phyloP scores from a whole-genome alignment of 2,888 invertebrate genomes.

The Bellardia pandia region DNA sequence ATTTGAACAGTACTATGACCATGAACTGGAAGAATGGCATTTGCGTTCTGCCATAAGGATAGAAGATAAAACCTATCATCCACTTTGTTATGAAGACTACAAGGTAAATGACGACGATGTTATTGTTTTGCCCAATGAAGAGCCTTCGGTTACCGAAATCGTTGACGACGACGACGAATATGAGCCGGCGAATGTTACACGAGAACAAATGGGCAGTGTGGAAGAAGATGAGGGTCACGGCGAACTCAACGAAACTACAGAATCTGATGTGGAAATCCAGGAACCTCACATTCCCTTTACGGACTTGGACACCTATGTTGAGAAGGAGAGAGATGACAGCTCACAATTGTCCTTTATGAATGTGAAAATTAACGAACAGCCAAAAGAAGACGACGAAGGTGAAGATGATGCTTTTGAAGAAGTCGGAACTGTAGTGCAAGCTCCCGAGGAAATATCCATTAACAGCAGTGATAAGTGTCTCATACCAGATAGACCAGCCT shows the following conservation, averaged over 20 bases:
- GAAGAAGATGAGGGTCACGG: slow-evolving; percentile 60
- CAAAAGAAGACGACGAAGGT: slow-evolving; percentile 87
- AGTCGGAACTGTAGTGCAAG: slow-evolving; percentile 82
- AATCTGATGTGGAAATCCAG: slow-evolving; percentile 84
- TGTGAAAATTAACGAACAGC: slow-evolving; percentile 89
- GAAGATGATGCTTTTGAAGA: slow-evolving; percentile 84
- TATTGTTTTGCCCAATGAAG: slow-evolving; percentile 88
- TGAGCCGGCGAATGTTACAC: slow-evolving; percentile 77
- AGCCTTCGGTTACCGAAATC: slow-evolving; percentile 87
- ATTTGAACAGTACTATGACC: slow-evolving; percentile 98
- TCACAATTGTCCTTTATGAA: slow-evolving; percentile 81
- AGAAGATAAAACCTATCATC: slow-evolving; percentile 93
- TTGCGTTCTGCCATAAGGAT: slow-evolving; percentile 92
- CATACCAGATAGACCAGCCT: slow-evolving; percentile 84
- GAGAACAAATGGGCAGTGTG: slow-evolving; percentile 75
- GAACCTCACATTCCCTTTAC: slow-evolving; percentile 84
- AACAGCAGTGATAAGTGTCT: slow-evolving; percentile 81
- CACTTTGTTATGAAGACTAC: slow-evolving; percentile 94
- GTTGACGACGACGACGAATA: slow-evolving; percentile 85
- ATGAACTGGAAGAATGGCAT: slow-evolving; percentile 99
- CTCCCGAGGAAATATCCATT: slow-evolving; percentile 82
- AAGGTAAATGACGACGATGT: slow-evolving; percentile 90
- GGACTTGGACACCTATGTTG: slow-evolving; percentile 83
- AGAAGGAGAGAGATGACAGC: slow-evolving; percentile 78
- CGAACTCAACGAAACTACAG: slow-evolving; percentile 76